Base-by-base conservation (phyloP, 2,888 invertebrate species). In the Amphipyra berbera region DNA sequence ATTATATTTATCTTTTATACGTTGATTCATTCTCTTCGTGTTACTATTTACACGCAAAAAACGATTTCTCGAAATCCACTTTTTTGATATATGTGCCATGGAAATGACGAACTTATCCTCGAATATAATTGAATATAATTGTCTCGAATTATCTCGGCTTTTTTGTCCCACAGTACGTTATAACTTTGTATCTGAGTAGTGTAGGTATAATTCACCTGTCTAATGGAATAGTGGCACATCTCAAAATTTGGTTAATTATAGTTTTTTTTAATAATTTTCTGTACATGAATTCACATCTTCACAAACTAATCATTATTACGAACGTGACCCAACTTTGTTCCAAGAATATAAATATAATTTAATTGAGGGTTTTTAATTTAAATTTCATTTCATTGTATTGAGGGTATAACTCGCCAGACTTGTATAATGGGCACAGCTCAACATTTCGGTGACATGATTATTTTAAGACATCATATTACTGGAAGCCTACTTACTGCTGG, bases 51-150 rank as follows among this genome's bases (percentile, higher is more conserved):
- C 6, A n/a, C 27, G 27, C 57, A 73, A 68, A 70, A 67, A 68
- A 48, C 12, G 6, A 30, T 40, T 53, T 57, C 67, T 47, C 13
- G 59, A 40, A 52, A 52, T 44, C 47, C 42, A 58, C 27, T 45
- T 72, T 70, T 68, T 73, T 45, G 14, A 37, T 47, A 37, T 47
- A 52, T 7, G 30, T n/a, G 15, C 8, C 42, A 48, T 44, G 38
- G 50, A 46, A 52, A 57, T 30, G 35, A 52, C 67, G 58, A 58
- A 72, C 33, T 66, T 66, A 68, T 66, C 21, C 8, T 45, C 56
- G 45, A 27, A 40, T 57, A 57, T 68, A 68, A 72, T 72, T 72
- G 55, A 54, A 64, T 62, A 40, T 65, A 55, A 71, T 71, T 45
- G 53, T 65, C 40, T 63, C n/a, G 21, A 46, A 61, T 68, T 68